Evolutionary conservation across 2,797 vertebrate species (phyloP), one percentile per base, ranked within the genome.

Genomic region (Centroberyx gerrardi): DNA sequence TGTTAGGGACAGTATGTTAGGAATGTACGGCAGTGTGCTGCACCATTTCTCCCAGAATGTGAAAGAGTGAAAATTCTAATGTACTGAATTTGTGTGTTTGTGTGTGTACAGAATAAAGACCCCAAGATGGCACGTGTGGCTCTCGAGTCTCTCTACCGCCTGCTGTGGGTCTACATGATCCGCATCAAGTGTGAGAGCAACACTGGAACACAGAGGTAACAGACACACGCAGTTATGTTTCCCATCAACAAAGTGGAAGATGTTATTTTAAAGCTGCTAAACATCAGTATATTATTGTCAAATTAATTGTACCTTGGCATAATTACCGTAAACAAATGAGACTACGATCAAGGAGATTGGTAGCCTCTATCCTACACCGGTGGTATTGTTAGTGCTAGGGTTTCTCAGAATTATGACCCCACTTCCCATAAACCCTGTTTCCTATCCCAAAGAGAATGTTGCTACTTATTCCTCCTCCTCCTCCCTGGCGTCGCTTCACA

Each of bases 171-270:
- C 89, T 99, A 99, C 93, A 99, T 99, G 97, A 99, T 99, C 88
- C 95, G 98, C 83, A 99, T 99, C 90, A 99, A 99, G 95, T 99
- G 98, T 90, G 98, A 99, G 94, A 99, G 98, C 94, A 99, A 99
- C 94, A 99, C 98, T 10, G 97, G 96, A 83, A 99, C 98, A 61
- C 98, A 99, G 87, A 99, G 98, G 98, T 99, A 93, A 91, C 9
- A 42, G 33, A 5, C 12, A 27, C 14, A 10, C 31, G 0, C 7
- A 12, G 8, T 66, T 56, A 5, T 27, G 5, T 18, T 54, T 55
- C 44, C 53, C 1, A 17, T 28, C 3, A 22, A 17, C 29, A 12
- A 8, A 9, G 42, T 56, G 8, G 10, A 1, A 48, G 7, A 18
- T 69, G 28, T 27, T 2, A 17, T 68, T 4, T 53, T 17, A n/a